Evolutionary conservation across 1,140 invertebrate genomes (phyloP).

Genomic region (Triops longicaudatus): DNA sequence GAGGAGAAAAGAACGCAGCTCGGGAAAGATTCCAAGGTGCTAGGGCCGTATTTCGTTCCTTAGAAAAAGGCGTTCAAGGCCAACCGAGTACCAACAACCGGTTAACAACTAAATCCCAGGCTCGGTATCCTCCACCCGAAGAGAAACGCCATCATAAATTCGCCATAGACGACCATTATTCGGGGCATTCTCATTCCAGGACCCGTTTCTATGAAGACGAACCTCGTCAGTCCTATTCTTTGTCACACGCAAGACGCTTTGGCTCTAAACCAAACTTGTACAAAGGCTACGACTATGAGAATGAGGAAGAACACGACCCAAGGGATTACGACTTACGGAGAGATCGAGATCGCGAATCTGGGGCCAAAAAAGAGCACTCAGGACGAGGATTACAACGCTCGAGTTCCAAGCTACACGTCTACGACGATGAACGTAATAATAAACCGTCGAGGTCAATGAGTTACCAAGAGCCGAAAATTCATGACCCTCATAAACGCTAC

Average conservation of each 20-base stretch:
- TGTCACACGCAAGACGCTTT: not conserved
- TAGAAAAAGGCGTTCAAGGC: constrained; percentile 10
- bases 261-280: constrained; percentile 1
- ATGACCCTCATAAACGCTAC: not conserved
- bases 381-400: not conserved
- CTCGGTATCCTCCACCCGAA: not conserved
- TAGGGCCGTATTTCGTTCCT: not conserved
- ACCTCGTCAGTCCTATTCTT: not conserved
- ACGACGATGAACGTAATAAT: not conserved
- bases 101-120: not conserved
- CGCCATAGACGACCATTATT: not conserved
- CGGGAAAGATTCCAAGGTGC: constrained; percentile 1
- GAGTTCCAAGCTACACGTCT: not conserved
- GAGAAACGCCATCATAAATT: not conserved
- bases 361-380: not conserved
- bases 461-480: not conserved
- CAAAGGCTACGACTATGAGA: not conserved
- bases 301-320: not conserved
- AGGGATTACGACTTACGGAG: not conserved
- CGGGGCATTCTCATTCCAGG: not conserved
- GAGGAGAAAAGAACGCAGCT: not conserved
- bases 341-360: not conserved
- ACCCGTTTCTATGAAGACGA: not conserved
- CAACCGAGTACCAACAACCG: not conserved
- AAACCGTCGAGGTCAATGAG: not conserved